These are phyloP conservation scores for Reinhardtius hippoglossoides DNA, from an alignment of 2,113 vertebrate genomes.

Conservation along the genomic window DNA sequence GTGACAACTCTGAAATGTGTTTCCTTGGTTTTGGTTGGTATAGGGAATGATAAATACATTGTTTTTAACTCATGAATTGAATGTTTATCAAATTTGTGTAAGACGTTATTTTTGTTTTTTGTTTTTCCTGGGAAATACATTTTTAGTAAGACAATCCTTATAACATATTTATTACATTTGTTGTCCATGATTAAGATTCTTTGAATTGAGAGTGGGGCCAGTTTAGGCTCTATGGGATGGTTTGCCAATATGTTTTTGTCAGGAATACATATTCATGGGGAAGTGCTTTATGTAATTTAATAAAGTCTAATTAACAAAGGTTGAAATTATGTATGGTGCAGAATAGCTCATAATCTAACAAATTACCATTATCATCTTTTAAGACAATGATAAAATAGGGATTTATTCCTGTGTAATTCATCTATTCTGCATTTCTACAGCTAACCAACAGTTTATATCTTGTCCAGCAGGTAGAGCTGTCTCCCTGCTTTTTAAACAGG, in stretches of 20 bases:
- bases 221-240: fast-evolving
- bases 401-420: background rate
- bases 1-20: too few relatives aligned
- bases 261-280: background rate
- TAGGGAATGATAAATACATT: too few relatives aligned
- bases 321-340: background rate
- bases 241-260: background rate
- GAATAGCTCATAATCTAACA: background rate
- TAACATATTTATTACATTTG: background rate
- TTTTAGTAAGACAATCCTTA: background rate
- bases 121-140: too few relatives aligned
- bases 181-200: background rate
- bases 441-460: constrained; percentile 4
- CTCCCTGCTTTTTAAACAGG: background rate
- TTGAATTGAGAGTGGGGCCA: background rate
- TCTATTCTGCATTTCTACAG: background rate
- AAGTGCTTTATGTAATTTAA: background rate
- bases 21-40: too few relatives aligned
- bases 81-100: too few relatives aligned
- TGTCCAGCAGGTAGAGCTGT: constrained; percentile 45
- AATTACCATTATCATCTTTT: background rate
- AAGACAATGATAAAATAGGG: background rate
- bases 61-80: too few relatives aligned
- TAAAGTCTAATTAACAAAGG: background rate
- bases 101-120: too few relatives aligned